Evolutionary conservation across 2,113 vertebrate species (phyloP), one percentile per base, ranked within the genome.

Genomic region (Pogonocichla stellata): DNA sequence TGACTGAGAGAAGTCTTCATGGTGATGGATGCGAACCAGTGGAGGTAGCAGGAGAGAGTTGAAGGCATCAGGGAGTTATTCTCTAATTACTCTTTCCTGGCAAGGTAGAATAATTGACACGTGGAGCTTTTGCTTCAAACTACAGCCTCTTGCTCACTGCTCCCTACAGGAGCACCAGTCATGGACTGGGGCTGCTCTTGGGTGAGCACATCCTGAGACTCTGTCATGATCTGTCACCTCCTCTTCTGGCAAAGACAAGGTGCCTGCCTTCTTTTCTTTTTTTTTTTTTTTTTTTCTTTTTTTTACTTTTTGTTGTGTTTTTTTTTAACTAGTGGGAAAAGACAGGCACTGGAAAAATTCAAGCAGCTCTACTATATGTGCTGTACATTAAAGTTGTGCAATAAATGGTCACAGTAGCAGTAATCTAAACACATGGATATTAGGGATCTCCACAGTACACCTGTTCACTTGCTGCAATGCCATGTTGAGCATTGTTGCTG

Each of bases 31-130:
- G 47, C 20, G 15, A 62, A 87, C 20, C 48, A 40, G 72, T 47
- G 42, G 42, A 71, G 75, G 22, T 77, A 61, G 38, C 69, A 74
- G 28, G 65, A 90, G 56, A 70, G 38, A 77, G 28, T 2, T 73
- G 70, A 91, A 88, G 72, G 57, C 87, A 86, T 58, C 38, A 62
- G 65, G 31, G 87, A 94, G 29, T 84, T 93, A 72, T 10, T 85
- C n/a, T 71, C 42, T 83, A 91, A 93, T 94, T 69, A 26, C 25
- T 81, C 33, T 80, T 92, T 73, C 38, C 64, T 77, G 51, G 19
- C 38, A 36, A 88, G 34, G 50, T 31, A 34, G 53, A 81, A 17
- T 90, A 79, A 84, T 61, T 83, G 86, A 34, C n/a, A 72, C 1
- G 0, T 25, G 47, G 53, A 60, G 16, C 36, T 67, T 29, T 7